phyloP scores from a whole-genome alignment of 2,797 vertebrate genomes.

The Limosa lapponica region DNA sequence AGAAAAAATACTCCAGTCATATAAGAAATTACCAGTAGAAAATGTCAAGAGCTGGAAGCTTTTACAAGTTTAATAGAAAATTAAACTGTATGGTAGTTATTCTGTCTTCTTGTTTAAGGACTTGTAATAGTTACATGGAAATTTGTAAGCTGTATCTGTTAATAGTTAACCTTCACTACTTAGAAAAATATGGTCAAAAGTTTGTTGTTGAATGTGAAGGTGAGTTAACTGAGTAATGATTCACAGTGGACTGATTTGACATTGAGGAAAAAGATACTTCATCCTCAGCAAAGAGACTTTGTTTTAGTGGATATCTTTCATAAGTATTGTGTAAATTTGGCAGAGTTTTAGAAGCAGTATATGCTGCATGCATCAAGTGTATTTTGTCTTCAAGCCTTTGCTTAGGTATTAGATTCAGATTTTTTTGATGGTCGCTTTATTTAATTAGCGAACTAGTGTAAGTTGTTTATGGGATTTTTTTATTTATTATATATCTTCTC shows the following conservation, averaged over 20 bases:
- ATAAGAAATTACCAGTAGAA: not conserved
- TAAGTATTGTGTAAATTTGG: not conserved
- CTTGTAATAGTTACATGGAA: not conserved
- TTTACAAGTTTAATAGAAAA: not conserved
- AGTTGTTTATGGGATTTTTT: not conserved
- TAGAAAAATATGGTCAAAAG: not conserved
- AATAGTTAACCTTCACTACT: not conserved
- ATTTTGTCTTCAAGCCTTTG: not conserved
- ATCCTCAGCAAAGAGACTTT: not conserved
- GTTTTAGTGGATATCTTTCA: not conserved
- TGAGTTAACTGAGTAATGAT: not conserved
- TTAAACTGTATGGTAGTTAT: not conserved
- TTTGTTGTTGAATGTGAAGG: not conserved
- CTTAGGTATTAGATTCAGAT: not conserved
- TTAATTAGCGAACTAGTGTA: not conserved
- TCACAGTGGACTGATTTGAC: not conserved
- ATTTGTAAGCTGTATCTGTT: not conserved
- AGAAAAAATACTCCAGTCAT: not conserved
- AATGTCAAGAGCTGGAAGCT: not conserved
- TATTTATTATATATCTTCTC: not conserved
- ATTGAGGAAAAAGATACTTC: not conserved
- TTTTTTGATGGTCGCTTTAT: not conserved
- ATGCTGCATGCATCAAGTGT: not conserved
- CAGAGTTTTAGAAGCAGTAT: not conserved
- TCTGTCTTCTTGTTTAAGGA: not conserved